Base-by-base conservation (phyloP, 2,888 invertebrate genomes). In the Leptinotarsa tumamoca region DNA sequence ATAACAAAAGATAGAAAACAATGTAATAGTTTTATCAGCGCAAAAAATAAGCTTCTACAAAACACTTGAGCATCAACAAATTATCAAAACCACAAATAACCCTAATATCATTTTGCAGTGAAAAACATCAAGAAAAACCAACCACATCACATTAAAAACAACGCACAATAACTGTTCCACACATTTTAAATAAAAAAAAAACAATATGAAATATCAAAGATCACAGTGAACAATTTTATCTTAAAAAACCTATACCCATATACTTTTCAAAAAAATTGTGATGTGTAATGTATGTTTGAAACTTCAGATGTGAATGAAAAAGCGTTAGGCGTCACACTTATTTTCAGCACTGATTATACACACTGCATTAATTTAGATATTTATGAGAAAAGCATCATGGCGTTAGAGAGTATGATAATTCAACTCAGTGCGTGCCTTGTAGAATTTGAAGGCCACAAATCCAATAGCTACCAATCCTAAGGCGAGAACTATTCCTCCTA, bases 331-430 rank as follows among this genome's bases (percentile, higher is more conserved):
- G n/a, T 54, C 43, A 73, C 50, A 71, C 71, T 54, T 66, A 69
- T 71, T 74, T 66, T 71, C 73, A 73, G 72, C 71, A 77, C 63
- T 33, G 51, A 61, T 58, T 13, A 33, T 49, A 23, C 27, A 54
- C 33, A 68, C 17, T 18, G 18, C 33, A 61, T 15, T 14, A 33
- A 71, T 67, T 77, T 77, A 77, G 56, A 77, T 72, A 68, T 68
- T 74, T 27, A 74, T 67, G 14, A 71, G 71, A 4, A 72, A 74
- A 56, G 43, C 33, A 67, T 77, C 77, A 77, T 72, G 63, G 76
- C 69, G 77, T 80, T 95, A 97, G 87, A 97, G 93, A 78, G 96
- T 96, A 86, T 95, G 96, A 89, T 97, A 97, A 89, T 95, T 96
- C 82, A 94, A 92, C 87, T 95, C 96, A 75, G 94, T 94, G 85